Evolutionary conservation across 2,797 vertebrate species (phyloP), one percentile per base, ranked within the genome.

Genomic region (Melanogrammus aeglefinus): DNA sequence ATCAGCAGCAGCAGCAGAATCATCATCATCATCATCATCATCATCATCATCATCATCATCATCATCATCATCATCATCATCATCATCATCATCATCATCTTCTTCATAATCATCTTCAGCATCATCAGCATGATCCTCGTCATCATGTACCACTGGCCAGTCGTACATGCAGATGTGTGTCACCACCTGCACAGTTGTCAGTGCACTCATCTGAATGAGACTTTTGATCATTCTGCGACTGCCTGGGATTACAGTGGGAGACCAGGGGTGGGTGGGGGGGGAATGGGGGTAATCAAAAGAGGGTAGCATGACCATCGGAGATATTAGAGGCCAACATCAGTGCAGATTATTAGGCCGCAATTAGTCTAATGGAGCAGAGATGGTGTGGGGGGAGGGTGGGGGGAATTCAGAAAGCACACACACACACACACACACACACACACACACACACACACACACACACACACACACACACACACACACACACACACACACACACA

Each of bases 351-450:
- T 88, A 94, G 88, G 86, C 86, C 84, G 93, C 94, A 95, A 94
- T 95, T 94, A 94, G 93, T 94, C 92, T 95, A 95, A 95, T 95
- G 93, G 94, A 93, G 90, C 88, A 89, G 89, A 84, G 86, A 87
- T 82, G 83, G 87, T 88, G 87, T 91, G 88, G 66, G 66, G 24
- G 10, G 27, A 38, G 85, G 85, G 90, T 86, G 85, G 83, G 86
- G 81, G 83, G 78, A 83, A 84, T 78, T 57, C 79, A 24, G 69
- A 38, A 76, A 66, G 80, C 78, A 84, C 76, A 77, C 38, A 8
- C 10, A 82, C 72, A 24, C 57, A 63, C n/a, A 24, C 57, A 24
- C 57, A 63, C n/a, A 24, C 57, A 63, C 57, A 63, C 57, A 63
- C 57, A 24, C 57, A 63, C n/a, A 10, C n/a, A 24, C 57, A 63